Evolutionary conservation across 2,888 invertebrate species (phyloP), one percentile per base, ranked within the genome.

Genomic region (Tortrix viridana): DNA sequence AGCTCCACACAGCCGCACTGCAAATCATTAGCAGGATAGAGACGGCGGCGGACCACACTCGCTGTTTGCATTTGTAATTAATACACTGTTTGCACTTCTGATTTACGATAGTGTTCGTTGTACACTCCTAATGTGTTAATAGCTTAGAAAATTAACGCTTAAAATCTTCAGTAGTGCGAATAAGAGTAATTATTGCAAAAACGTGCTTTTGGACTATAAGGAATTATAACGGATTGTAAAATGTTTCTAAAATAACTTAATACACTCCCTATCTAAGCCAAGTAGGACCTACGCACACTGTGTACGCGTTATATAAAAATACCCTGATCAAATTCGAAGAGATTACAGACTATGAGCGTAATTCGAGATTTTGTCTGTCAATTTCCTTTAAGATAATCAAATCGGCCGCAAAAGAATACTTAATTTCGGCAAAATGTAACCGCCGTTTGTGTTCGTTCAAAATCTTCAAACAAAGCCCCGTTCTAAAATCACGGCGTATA

Each of bases 31-130:
- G 87, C 85, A 86, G 86, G 84, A 87, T 88, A 87, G 89, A 89
- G 88, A 89, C 83, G 87, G 85, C 84, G 90, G 89, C 81, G 76
- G 83, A 84, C 89, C 89, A 85, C 89, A 88, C 85, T 89, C 82
- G 87, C 88, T 90, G 91, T 92, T 91, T 89, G 90, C 89, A 92
- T 92, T 89, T 85, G 89, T 91, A 92, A 92, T 92, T 90, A 91
- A 92, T 91, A 90, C 89, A 91, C 85, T 90, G 90, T 91, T 91
- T 91, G 89, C 84, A 80, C 85, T 85, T 81, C 85, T 92, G 90
- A 92, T 91, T 91, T 92, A 92, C 89, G 90, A 86, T 86, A 86
- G 76, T 84, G 80, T 83, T 82, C 80, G 84, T 77, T 84, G 79
- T 81, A 80, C 80, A 83, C 82, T 86, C 77, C 84, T 89, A 89